Base-by-base conservation (phyloP, 2,113 vertebrate species). In the Aplodontia rufa region DNA sequence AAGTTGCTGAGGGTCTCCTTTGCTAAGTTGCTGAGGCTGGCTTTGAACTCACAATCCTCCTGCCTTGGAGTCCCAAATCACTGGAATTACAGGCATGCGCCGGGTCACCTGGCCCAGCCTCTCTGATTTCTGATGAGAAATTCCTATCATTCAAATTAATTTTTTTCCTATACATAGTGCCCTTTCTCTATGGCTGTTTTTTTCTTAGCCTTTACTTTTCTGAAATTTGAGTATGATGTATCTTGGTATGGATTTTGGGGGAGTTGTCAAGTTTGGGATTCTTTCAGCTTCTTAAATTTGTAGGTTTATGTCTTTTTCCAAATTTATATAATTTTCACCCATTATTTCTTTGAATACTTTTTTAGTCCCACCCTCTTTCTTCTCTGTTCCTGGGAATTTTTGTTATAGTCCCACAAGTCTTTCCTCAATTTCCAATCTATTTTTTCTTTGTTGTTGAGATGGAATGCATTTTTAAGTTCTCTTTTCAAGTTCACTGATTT, bases 61-160 rank as follows among this genome's bases (percentile, higher is more conserved):
- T n/a, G n/a, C n/a, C n/a, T n/a, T n/a, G n/a, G n/a, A n/a, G n/a
- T n/a, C n/a, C n/a, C n/a, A n/a, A n/a, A n/a, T n/a, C n/a, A n/a
- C n/a, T n/a, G n/a, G n/a, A n/a, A n/a, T n/a, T n/a, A n/a, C n/a
- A n/a, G n/a, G n/a, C n/a, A n/a, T n/a, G n/a, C n/a, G n/a, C n/a
- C n/a, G n/a, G n/a, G n/a, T n/a, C n/a, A n/a, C n/a, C n/a, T n/a
- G n/a, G n/a, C n/a, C 47, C 37, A 60, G 78, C 66, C 13, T 76
- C 66, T 47, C 71, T 87, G 45, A 90, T 94, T 92, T 94, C 89
- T 87, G n/a, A 90, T 62, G 32, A 80, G 49, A 94, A 95, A 95
- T 49, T 51, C 8, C 60, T 93, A 32, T 49, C 42, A 74, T 64
- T 72, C 75, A 68, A 91, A 94, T 24, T 58, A 64, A 40, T 68